Evolutionary conservation across 2,797 vertebrate species (phyloP), one percentile per base, ranked within the genome.

Genomic region (Microctenopoma lineatum): DNA sequence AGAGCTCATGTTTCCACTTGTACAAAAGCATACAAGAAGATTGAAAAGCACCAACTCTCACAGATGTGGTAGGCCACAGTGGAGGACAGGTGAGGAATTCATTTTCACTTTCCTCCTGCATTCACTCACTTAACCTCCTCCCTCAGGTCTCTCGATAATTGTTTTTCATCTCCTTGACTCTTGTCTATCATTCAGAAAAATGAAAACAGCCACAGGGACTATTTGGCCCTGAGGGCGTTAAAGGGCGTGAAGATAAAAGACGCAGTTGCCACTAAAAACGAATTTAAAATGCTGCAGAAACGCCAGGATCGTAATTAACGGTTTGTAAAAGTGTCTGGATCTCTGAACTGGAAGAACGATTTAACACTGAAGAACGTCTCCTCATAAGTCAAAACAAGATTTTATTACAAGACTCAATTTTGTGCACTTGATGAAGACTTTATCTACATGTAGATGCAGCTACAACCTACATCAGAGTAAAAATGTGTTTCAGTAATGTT

Each of bases 81-180:
- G 32, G 66, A 75, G 61, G 55, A 66, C 38, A 82, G 72, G 81
- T 84, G 78, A 53, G 63, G 66, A 88, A 88, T 90, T 75, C 32
- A 36, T 12, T 60, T 72, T 70, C 53, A 29, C 18, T 8, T 36
- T 70, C 56, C 58, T 64, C 18, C 55, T 51, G 42, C 27, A 16
- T 54, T 45, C 42, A 42, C 51, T 67, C 51, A 42, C 65, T 65
- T 61, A 38, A 76, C 70, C 44, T 69, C 52, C 55, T 59, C 54
- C 45, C 51, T 59, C 38, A 3, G n/a, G 45, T 41, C 47, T 56
- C 39, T 56, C 9, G 41, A 58, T 32, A 70, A 50, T 56, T 58
- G 36, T 21, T 63, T 27, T 25, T 4, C 18, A 8, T 70, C 25
- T 54, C 61, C 26, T 48, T 52, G 3, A 56, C 56, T 58, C 4